A percentile compares a stretch with the other conserved stretches of the same genome.
Conservation (phyloP, 2,888 invertebrate species). For the Lasioglossum zephyrum region DNA sequence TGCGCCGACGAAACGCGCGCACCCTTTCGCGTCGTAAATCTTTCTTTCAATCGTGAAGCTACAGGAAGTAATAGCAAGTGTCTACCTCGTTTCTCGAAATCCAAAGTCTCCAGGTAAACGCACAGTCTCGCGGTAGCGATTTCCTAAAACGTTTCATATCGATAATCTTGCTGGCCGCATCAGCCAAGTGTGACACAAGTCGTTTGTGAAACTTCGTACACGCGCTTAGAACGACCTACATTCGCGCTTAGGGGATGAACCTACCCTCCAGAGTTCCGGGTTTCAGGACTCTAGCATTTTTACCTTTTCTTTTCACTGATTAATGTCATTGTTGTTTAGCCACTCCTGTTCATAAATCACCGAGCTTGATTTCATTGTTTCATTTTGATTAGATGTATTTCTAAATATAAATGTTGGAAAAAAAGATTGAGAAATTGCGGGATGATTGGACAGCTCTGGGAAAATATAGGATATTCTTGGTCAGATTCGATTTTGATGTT, state of each 20-base stretch:
- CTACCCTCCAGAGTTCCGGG: background rate
- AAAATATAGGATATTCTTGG: no score
- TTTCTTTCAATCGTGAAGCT: background rate
- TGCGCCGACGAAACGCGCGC: background rate
- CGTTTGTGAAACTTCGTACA: background rate
- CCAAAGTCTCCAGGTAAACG: background rate
- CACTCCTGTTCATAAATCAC: no score
- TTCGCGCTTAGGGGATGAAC: background rate
- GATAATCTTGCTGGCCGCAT: background rate
- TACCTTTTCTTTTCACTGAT: background rate
- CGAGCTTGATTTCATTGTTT: no score
- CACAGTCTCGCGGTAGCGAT: background rate
- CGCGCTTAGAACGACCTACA: background rate
- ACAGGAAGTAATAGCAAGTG: background rate
- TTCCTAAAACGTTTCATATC: background rate
- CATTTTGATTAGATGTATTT: no score
- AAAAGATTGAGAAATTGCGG: no score
- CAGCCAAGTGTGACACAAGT: background rate
- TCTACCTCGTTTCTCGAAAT: background rate
- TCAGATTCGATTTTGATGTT: no score
- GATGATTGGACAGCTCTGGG: no score
- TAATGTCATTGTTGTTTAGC: background rate
- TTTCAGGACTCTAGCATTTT: background rate
- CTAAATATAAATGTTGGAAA: no score
- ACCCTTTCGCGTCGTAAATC: background rate